Conservation (phyloP, 2,888 invertebrate genomes). For the Phaedon cochleariae region DNA sequence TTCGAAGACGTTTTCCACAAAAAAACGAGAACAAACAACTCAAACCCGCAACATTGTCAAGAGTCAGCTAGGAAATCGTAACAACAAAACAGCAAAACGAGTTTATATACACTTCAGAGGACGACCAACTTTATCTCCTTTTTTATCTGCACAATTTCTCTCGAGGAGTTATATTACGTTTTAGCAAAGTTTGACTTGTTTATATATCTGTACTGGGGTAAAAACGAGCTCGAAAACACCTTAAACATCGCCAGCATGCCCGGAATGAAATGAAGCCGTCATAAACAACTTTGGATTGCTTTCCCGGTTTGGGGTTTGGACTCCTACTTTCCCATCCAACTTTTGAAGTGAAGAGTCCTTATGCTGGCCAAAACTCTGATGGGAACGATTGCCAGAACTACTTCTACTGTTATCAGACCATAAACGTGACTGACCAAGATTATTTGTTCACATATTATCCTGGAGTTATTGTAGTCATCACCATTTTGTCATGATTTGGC, state of each 20-base stretch:
- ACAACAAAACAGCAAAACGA: conserved; percentile 26
- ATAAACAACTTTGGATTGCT: conserved; percentile 45
- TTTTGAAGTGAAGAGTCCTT: not conserved
- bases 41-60: conserved; percentile 26
- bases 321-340: no score
- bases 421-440: no score
- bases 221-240: conserved; percentile 34
- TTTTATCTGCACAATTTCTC: conserved; percentile 38
- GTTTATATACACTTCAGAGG: conserved; percentile 26
- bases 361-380: not conserved
- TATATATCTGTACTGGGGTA: conserved; percentile 32
- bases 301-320: conserved; percentile 27
- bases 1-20: not conserved
- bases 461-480: no score
- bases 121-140: conserved; percentile 33
- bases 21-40: conserved; percentile 22
- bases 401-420: not conserved
- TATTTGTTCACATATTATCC: no score
- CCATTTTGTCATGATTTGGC: no score
- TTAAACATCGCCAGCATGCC: conserved; percentile 37
- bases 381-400: not conserved
- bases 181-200: conserved; percentile 38
- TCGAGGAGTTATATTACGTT: conserved; percentile 34
- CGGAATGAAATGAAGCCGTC: conserved; percentile 41
- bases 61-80: conserved; percentile 20